Base-by-base conservation (phyloP, 2,888 invertebrate species). In the Melanophora roralis region DNA sequence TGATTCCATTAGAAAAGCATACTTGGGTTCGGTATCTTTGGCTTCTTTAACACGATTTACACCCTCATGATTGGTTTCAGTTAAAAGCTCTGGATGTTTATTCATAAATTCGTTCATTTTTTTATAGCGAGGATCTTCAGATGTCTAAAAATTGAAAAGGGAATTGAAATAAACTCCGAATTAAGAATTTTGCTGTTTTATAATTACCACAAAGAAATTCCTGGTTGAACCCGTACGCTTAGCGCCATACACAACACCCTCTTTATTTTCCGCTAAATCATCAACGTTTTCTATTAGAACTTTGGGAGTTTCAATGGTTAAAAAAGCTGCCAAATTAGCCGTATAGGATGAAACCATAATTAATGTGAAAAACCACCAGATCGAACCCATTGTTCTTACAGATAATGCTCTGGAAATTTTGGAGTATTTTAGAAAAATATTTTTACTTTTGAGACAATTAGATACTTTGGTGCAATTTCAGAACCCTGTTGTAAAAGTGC, bases 291-390 rank as follows among this genome's bases (percentile, higher is more conserved):
- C 92, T 68, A 95, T 94, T 0, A 94, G 92, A 83, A 93, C 93
- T 60, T 92, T 92, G 2, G 93, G 91, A 0, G 93, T 93, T 88
- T 96, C 96, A 1, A 96, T 94, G 0, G 97, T 97, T 8, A 97
- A 91, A 86, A 96, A 97, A 12, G 97, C 97, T 64, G 97, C 97
- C 81, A 97, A 91, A 90, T 97, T 97, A 11, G 97, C 97, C 0
- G 97, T 97, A 88, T 97, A 97, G 0, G 96, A 96, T 0, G 94
- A 93, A 1, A 95, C 90, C 84, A 90, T 89, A 85, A 97, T 96
- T 45, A 97, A 90, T 0, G 95, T 95, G 87, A 97, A 97, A 86
- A 97, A 96, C 95, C 95, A 96, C 96, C 95, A 95, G 85, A 94
- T 93, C 76, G 94, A 95, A 0, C 95, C 97, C 6, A 96, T 93